These are phyloP conservation scores for Drosophila neutralis DNA, from an alignment of 2,888 invertebrate genomes.

Conservation along the genomic window DNA sequence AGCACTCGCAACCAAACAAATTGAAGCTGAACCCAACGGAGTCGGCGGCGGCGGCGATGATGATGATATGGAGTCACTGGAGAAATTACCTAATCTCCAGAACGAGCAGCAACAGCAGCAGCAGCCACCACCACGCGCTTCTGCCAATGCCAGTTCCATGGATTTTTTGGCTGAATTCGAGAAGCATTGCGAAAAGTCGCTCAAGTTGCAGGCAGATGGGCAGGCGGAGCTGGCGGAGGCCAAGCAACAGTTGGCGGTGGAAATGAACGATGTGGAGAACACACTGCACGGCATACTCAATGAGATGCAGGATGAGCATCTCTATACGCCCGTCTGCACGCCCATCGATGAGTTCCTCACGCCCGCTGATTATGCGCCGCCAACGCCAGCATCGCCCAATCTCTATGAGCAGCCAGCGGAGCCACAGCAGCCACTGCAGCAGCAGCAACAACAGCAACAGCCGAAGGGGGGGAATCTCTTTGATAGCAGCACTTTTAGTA, in stretches of 20 bases:
- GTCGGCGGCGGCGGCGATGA: neutral
- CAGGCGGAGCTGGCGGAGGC: conserved; percentile 39
- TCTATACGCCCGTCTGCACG: conserved; percentile 75
- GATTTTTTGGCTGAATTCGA: conserved; percentile 81
- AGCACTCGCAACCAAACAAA: conserved; percentile 60
- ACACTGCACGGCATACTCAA: conserved; percentile 80
- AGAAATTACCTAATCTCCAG: conserved; percentile 14
- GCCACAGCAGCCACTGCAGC: conserved; percentile 7
- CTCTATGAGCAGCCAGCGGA: conserved; percentile 39
- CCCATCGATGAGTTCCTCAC: conserved; percentile 78
- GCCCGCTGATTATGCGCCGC: conserved; percentile 78
- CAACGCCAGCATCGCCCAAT: conserved; percentile 47
- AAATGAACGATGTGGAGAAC: conserved; percentile 80
- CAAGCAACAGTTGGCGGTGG: conserved; percentile 66
- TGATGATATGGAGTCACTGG: conserved; percentile 34
- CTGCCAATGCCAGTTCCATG: conserved; percentile 47
- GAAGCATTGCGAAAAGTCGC: conserved; percentile 69
- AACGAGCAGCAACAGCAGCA: conserved; percentile 1
- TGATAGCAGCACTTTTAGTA: conserved; percentile 72
- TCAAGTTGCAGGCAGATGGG: conserved; percentile 36
- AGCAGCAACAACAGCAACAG: conserved; percentile 5
- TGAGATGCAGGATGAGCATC: conserved; percentile 82
- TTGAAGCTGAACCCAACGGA: conserved; percentile 58
- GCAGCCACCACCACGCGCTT: conserved; percentile 15
- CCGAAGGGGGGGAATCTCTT: conserved; percentile 46